Evolutionary conservation across 1,140 invertebrate species (phyloP).

Genomic region (Dendroctonus valens): DNA sequence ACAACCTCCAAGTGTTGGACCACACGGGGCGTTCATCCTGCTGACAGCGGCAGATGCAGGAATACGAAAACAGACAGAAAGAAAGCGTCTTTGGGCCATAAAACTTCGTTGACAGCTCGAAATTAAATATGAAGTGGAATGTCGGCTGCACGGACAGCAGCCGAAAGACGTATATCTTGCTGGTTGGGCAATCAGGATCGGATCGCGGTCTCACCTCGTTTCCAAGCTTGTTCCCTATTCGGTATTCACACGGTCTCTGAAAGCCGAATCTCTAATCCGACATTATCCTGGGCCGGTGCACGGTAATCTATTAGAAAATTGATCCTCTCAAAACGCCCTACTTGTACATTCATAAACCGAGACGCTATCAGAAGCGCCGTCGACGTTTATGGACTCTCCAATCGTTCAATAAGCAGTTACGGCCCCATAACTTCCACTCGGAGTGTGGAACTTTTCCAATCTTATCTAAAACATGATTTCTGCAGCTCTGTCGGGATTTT

Average conservation of each 20-base stretch:
- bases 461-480: conserved; percentile 29
- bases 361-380: conserved; percentile 5
- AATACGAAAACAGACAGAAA: conserved; percentile 37
- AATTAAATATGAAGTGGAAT: conserved; percentile 48
- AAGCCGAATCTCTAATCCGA: background rate
- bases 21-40: background rate
- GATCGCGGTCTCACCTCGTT: background rate
- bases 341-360: conserved; percentile 17
- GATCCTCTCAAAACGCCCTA: conserved; percentile 1
- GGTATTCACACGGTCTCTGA: background rate
- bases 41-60: conserved; percentile 43
- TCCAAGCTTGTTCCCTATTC: no score
- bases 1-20: conserved; percentile 6
- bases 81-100: conserved; percentile 41
- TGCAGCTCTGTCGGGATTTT: conserved; percentile 25
- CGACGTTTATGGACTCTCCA: conserved; percentile 27
- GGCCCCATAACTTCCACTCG: conserved; percentile 26
- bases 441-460: conserved; percentile 27
- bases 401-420: conserved; percentile 33
- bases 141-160: conserved; percentile 33
- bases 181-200: background rate
- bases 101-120: conserved; percentile 45
- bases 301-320: conserved; percentile 4
- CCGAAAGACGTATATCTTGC: background rate
- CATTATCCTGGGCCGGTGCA: background rate